These are phyloP conservation scores for Arctocebus calabarensis DNA, from an alignment of 2,797 vertebrate genomes.

Conservation along the genomic window DNA sequence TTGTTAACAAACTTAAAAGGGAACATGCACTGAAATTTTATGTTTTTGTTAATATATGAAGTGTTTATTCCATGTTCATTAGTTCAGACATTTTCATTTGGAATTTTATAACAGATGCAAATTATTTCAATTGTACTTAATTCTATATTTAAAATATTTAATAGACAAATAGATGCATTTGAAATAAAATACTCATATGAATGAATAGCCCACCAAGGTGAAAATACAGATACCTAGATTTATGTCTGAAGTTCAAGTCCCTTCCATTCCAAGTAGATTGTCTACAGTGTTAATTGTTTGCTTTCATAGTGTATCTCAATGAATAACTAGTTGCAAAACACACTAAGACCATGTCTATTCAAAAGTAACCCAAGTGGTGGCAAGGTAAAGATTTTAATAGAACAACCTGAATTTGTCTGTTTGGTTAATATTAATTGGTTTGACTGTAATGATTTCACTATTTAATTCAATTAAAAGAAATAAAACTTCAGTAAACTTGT, in stretches of 20 bases:
- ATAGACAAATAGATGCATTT: not conserved
- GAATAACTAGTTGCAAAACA: not conserved
- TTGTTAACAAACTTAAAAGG: not conserved
- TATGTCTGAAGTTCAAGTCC: not conserved
- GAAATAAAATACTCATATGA: not conserved
- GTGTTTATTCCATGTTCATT: not conserved
- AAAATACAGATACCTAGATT: not conserved
- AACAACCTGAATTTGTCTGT: not conserved
- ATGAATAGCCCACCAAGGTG: not conserved
- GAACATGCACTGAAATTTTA: not conserved
- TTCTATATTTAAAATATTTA: not conserved
- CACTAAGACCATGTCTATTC: not conserved
- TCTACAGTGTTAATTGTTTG: not conserved
- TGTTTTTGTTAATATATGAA: not conserved
- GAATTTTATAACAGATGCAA: not conserved
- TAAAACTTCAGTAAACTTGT: not conserved
- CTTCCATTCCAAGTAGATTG: not conserved
- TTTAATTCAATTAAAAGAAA: conserved; percentile 2
- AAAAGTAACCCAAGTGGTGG: not conserved
- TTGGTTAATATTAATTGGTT: not conserved
- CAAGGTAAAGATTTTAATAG: not conserved
- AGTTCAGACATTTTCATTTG: not conserved
- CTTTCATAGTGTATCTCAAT: not conserved
- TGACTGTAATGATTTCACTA: not conserved
- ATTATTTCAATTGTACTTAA: not conserved